A percentile compares a stretch with the other conserved stretches of the same genome.
phyloP scores from a whole-genome alignment of 2,113 vertebrate species.

The Petromus typicus region DNA sequence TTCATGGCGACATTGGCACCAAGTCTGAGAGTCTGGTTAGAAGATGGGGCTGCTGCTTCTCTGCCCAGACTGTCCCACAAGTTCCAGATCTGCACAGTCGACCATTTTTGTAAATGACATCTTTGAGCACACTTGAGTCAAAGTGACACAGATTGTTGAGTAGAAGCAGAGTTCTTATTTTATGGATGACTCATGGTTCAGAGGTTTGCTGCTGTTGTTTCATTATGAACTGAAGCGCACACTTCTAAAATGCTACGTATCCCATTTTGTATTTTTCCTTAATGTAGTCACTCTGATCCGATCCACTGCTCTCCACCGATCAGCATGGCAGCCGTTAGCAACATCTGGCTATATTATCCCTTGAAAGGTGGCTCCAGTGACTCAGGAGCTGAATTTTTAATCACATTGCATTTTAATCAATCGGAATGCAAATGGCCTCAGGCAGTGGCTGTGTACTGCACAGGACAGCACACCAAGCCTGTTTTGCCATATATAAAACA shows the following conservation, averaged over 20 bases:
- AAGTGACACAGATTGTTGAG: background rate
- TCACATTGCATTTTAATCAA: background rate
- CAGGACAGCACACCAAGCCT: background rate
- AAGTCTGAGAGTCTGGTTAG: background rate
- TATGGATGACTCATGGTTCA: background rate
- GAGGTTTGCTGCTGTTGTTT: background rate
- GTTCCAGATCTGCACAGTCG: background rate
- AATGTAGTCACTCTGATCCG: background rate
- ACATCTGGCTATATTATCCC: background rate
- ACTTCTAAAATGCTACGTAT: background rate
- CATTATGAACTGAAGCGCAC: background rate
- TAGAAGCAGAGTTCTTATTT: background rate
- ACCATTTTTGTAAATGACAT: background rate
- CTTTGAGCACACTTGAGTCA: background rate
- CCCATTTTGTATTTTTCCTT: background rate
- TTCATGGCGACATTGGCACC: fast-evolving
- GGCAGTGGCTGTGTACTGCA: background rate
- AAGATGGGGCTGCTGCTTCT: background rate
- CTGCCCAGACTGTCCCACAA: background rate
- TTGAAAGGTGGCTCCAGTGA: background rate
- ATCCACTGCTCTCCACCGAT: background rate
- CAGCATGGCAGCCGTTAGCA: background rate
- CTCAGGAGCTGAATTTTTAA: background rate
- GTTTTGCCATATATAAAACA: background rate
- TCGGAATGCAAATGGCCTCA: background rate